A percentile compares a stretch with the other conserved stretches of the same genome.
Evolutionary conservation across 2,888 invertebrate species (phyloP).

Genomic region (Ophion obscuratus): DNA sequence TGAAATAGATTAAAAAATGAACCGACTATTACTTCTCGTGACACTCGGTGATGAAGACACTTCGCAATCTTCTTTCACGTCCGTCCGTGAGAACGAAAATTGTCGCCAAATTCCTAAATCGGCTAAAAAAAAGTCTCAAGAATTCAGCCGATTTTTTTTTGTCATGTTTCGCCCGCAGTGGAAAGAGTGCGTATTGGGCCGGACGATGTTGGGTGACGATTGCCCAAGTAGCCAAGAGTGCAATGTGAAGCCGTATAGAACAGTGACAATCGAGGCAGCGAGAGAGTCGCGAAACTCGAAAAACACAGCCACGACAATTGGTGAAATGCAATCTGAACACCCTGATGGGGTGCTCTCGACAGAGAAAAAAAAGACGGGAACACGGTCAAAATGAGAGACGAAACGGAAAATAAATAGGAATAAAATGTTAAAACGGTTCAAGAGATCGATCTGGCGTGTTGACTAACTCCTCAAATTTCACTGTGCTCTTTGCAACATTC

Average conservation of each 20-base stretch:
- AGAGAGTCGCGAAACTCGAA: slow-evolving; percentile 16
- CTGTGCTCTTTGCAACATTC: neutral
- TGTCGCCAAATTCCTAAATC: slow-evolving; percentile 4
- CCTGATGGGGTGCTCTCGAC: slow-evolving; percentile 35
- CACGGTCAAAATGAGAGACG: slow-evolving; percentile 33
- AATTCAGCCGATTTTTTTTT: neutral
- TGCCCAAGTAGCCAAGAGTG: slow-evolving; percentile 21
- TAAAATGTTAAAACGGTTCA: slow-evolving; percentile 26
- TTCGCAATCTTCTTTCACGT: neutral
- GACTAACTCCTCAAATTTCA: slow-evolving; percentile 32
- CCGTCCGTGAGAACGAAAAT: neutral
- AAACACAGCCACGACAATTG: slow-evolving; percentile 46
- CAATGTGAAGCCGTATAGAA: slow-evolving; percentile 2
- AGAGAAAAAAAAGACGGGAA: slow-evolving; percentile 37
- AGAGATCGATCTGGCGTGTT: slow-evolving; percentile 13
- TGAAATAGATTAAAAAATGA: too few relatives aligned
- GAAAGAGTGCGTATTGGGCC: slow-evolving; percentile 33
- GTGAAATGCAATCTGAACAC: slow-evolving; percentile 57
- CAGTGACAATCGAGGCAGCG: slow-evolving; percentile 46
- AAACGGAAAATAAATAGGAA: slow-evolving; percentile 9
- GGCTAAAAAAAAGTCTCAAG: slow-evolving; percentile 28
- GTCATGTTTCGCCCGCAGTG: slow-evolving; percentile 18
- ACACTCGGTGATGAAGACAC: too few relatives aligned
- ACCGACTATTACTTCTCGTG: too few relatives aligned
- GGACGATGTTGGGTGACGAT: slow-evolving; percentile 39